These are phyloP conservation scores for Amaurobius ferox DNA, from an alignment of 2,888 invertebrate genomes.

Conservation along the genomic window DNA sequence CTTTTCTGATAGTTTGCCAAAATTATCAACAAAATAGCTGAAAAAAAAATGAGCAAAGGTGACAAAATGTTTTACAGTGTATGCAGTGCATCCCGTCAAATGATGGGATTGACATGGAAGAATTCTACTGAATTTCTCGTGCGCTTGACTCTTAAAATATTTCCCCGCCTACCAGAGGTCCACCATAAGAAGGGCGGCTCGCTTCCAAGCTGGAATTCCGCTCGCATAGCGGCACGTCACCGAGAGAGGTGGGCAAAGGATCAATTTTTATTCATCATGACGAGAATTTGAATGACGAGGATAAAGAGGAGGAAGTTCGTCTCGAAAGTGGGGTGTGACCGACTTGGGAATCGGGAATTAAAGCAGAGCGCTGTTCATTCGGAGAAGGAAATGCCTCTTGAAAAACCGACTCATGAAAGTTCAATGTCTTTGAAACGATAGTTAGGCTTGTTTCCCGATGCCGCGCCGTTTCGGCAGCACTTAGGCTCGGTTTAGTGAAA, in stretches of 20 bases:
- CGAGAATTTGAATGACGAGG: conserved; percentile 8
- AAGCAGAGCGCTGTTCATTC: not conserved
- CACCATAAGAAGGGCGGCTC: not conserved
- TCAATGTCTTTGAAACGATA: conserved; percentile 1
- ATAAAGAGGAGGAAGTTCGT: not conserved
- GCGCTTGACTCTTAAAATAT: no score
- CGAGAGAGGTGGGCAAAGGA: not conserved
- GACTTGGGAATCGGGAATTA: not conserved
- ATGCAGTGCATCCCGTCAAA: no score
- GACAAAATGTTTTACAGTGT: no score
- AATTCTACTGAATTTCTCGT: no score
- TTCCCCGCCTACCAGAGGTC: no score
- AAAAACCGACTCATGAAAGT: not conserved
- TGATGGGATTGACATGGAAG: no score
- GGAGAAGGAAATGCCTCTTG: not conserved
- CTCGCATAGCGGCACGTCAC: not conserved
- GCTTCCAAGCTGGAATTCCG: not conserved
- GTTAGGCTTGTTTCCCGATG: not conserved
- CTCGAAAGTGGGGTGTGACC: conserved; percentile 1
- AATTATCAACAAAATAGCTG: no score
- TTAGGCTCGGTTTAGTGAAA: no score
- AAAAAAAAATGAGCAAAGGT: no score
- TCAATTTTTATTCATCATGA: not conserved
- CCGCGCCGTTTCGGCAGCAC: not conserved
- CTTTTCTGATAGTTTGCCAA: no score